Conservation (phyloP, 2,113 vertebrate species). For the Triplophysa dalaica region DNA sequence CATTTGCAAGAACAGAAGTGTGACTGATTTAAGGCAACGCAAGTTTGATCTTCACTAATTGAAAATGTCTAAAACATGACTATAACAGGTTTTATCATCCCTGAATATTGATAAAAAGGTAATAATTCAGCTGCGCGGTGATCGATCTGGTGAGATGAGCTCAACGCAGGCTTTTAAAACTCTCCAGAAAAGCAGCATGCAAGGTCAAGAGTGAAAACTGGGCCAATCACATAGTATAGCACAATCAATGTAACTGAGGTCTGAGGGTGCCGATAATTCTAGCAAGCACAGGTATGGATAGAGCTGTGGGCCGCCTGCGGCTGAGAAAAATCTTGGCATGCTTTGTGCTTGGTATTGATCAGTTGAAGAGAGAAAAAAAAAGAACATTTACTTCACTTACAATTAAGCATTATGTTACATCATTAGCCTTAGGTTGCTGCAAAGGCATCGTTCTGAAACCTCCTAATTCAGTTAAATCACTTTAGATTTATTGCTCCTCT, state of each 20-base stretch:
- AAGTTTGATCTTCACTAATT: neutral
- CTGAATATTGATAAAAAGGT: constrained; percentile 10
- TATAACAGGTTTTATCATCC: neutral
- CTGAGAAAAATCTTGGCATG: neutral
- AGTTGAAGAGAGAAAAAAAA: neutral
- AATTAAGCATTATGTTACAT: constrained; percentile 14
- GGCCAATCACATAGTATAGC: constrained; percentile 34
- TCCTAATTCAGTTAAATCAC: constrained; percentile 17
- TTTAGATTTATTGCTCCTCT: neutral
- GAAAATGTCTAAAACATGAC: neutral
- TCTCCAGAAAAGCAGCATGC: neutral
- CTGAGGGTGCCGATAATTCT: constrained; percentile 27
- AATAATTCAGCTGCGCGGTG: constrained; percentile 23
- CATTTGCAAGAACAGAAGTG: neutral
- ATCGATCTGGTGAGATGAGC: neutral
- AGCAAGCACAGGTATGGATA: constrained; percentile 4
- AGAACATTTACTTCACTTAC: constrained; percentile 8
- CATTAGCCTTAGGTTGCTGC: neutral
- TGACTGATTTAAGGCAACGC: neutral
- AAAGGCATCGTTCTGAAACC: neutral
- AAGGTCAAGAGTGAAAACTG: constrained; percentile 42
- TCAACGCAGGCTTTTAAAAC: constrained; percentile 26
- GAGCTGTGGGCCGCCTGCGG: neutral
- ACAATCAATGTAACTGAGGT: constrained; percentile 34
- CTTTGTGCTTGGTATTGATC: neutral